Evolutionary conservation across 1,140 invertebrate species (phyloP), one percentile per base, ranked within the genome.

Genomic region (Eupristina koningsbergeri): DNA sequence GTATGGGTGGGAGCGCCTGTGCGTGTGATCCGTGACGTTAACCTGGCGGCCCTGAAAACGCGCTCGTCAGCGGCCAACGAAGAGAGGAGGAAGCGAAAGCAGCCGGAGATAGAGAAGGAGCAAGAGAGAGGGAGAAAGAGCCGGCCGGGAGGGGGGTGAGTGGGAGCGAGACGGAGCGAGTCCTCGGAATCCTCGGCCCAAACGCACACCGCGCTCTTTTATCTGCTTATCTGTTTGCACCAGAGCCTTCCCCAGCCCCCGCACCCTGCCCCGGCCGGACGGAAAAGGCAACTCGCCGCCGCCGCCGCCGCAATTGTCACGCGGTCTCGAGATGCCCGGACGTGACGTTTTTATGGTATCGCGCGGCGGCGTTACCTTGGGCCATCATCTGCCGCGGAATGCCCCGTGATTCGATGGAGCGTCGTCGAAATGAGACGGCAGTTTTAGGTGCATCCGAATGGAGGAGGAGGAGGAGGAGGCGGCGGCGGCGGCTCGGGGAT

Each of bases 21-120:
- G 36, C 17, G 67, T 41, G 84, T 50, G 85, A 53, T 86, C 87
- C 89, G 89, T 90, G 89, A 91, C 90, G 91, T 92, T 92, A 91
- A 92, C 91, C 91, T 91, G 90, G 88, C 90, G 90, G 91, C 91
- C 91, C 91, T 92, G 90, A 92, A 91, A 91, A 90, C 87, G 81
- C 86, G 87, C 64, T 86, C 87, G 88, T 86, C 88, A 86, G 87
- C 82, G 75, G 86, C 26, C 29, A 31, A 34, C 19, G 58, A n/a
- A 50, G 58, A 63, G 58, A 64, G 53, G 63, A 31, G 58, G 74
- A 75, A 26, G 26, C 39, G 0, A 39, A 73, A 17, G 58, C 47
- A 58, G 26, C 45, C 8, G 29, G 61, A 63, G 61, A 63, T 3
- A 29, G 61, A 29, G 29, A n/a, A 3, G 15, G 61, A n/a, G 61